Evolutionary conservation across 2,113 vertebrate species (phyloP).

Genomic region (Isurus oxyrinchus): DNA sequence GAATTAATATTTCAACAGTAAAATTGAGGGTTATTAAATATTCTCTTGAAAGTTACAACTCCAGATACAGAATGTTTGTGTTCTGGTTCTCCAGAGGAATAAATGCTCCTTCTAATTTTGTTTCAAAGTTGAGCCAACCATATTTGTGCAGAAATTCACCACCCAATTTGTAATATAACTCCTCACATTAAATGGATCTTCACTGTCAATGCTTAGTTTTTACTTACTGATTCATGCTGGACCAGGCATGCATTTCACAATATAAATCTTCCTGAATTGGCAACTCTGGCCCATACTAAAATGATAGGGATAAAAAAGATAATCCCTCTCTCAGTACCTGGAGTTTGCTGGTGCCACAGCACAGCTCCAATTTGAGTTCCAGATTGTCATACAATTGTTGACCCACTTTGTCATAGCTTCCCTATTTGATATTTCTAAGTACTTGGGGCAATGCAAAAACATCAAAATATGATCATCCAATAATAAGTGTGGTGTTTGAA

Average conservation of each 20-base stretch:
- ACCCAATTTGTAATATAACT: neutral
- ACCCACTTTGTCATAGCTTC: neutral
- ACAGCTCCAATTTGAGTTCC: neutral
- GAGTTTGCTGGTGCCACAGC: neutral
- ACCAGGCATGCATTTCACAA: neutral
- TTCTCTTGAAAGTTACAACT: neutral
- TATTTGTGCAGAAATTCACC: neutral
- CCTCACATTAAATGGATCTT: neutral
- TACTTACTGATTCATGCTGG: neutral
- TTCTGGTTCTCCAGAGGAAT: neutral
- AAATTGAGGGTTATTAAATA: neutral
- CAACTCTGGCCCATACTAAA: neutral
- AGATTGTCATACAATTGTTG: neutral
- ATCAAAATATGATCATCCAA: neutral
- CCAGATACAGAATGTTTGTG: neutral
- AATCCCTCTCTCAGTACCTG: neutral
- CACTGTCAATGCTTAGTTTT: neutral
- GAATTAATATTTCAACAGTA: neutral
- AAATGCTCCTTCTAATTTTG: neutral
- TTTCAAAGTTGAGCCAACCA: neutral
- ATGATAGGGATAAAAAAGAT: neutral
- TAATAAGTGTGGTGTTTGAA: neutral
- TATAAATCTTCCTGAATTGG: neutral
- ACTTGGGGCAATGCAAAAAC: neutral
- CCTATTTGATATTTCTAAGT: neutral